Base-by-base conservation (phyloP, 2,888 invertebrate genomes). In the Athetis lepigone region DNA sequence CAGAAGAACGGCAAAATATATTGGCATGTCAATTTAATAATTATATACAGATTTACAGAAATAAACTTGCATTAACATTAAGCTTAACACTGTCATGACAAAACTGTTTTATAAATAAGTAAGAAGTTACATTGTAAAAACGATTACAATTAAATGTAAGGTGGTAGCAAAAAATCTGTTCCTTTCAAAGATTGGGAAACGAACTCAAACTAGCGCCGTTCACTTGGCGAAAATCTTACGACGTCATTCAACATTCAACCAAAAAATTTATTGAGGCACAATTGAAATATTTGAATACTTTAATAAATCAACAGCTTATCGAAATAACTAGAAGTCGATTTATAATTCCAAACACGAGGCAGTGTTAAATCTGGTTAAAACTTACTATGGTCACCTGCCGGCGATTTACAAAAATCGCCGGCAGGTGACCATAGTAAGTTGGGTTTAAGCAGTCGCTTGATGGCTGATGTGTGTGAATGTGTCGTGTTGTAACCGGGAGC, bases 401-500 rank as follows among this genome's bases (percentile, higher is more conserved):
- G n/a, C n/a, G n/a, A n/a, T n/a, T 47, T 25, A 42, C 40, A 57
- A 57, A 16, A 18, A 42, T 25, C 33, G 33, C 11, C 33, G 49
- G 49, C 55, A 58, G 25, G 58, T 63, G 36, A 11, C 13, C 54
- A 59, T 16, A 64, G 43, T 40, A 63, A 64, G 52, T 60, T 33
- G 27, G 67, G 29, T 62, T 36, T 40, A 65, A 65, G 70, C 54
- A 67, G 63, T 59, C 47, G 60, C 37, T 67, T 76, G 74, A 73
- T 77, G 51, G 60, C 37, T 76, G 74, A 73, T 77, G 71, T 81
- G 68, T 75, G 75, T 68, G 73, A 78, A 78, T 75, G 73, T 79
- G 77, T 54, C 65, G 83, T 89, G 88, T 88, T 84, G 91, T 86
- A 91, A 91, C 80, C 80, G 80, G 84, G 88, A 85, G 88, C 89